Evolutionary conservation across 2,797 vertebrate genomes (phyloP).

Genomic region (Hemitrygon akajei): DNA sequence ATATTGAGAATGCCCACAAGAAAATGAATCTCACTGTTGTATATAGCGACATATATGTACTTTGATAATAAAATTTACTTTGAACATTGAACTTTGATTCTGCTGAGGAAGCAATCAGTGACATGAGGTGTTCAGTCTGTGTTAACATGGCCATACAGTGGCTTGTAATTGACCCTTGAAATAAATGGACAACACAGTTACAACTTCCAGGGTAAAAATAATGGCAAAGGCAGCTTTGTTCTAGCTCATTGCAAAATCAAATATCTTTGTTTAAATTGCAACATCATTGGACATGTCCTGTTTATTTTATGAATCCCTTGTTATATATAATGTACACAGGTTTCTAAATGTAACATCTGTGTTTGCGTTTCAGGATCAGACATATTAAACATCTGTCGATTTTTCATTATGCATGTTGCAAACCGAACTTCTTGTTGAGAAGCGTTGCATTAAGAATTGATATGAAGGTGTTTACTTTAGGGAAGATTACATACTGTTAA

Average conservation of each 20-base stretch:
- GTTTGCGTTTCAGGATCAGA: not conserved
- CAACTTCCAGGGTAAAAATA: not conserved
- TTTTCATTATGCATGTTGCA: not conserved
- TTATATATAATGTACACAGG: not conserved
- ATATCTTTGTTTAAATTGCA: not conserved
- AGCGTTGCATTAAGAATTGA: not conserved
- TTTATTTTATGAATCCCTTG: slow-evolving; percentile 24
- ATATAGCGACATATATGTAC: too few relatives aligned
- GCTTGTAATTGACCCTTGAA: not conserved
- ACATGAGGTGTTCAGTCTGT: too few relatives aligned
- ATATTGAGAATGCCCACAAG: too few relatives aligned
- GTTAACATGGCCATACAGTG: not conserved
- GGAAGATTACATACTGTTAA: not conserved
- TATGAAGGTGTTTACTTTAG: not conserved
- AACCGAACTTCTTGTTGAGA: not conserved
- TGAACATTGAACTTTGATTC: not conserved
- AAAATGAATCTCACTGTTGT: too few relatives aligned
- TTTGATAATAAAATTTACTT: not conserved
- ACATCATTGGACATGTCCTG: not conserved
- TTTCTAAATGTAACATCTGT: slow-evolving; percentile 25
- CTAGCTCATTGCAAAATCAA: not conserved
- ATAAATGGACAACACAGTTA: too few relatives aligned
- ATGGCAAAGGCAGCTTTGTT: not conserved
- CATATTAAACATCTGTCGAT: not conserved
- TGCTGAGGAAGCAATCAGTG: not conserved